phyloP scores from a whole-genome alignment of 2,113 vertebrate species.

The Pseudolaguvia tuberculata region DNA sequence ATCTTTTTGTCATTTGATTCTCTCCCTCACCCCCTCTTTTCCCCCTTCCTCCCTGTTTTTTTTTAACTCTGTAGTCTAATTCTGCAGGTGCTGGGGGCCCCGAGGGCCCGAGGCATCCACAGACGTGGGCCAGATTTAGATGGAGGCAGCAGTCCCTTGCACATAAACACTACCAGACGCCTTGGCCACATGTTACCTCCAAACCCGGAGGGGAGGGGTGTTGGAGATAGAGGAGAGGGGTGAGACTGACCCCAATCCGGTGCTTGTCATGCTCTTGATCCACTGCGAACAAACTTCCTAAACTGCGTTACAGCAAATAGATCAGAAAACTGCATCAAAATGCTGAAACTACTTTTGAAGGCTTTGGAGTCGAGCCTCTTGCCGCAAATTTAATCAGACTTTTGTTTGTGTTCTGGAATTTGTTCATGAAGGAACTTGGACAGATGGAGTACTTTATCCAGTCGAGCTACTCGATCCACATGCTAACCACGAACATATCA shows the following conservation, averaged over 20 bases:
- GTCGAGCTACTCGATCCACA: neutral
- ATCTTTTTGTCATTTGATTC: constrained; percentile 44
- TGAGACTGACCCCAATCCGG: constrained; percentile 41
- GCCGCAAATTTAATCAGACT: constrained; percentile 31
- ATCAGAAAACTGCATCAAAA: constrained; percentile 23
- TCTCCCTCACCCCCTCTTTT: neutral
- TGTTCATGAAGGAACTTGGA: constrained; percentile 18
- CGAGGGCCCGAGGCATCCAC: constrained; percentile 52
- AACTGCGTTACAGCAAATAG: constrained; percentile 37
- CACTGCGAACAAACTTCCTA: constrained; percentile 24
- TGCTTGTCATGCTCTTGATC: constrained; percentile 24
- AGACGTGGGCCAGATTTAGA: constrained; percentile 44
- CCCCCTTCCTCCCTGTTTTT: constrained; percentile 12
- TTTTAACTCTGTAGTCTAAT: constrained; percentile 48
- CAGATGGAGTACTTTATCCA: constrained; percentile 12
- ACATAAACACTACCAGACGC: constrained; percentile 53
- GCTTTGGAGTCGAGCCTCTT: constrained; percentile 9
- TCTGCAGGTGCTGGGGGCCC: constrained; percentile 56
- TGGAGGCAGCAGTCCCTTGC: constrained; percentile 33
- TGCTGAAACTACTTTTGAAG: constrained; percentile 19
- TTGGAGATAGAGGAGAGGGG: neutral
- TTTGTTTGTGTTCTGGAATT: constrained; percentile 21
- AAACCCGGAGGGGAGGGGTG: constrained; percentile 15
- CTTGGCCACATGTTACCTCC: constrained; percentile 45
- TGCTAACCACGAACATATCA: neutral